A percentile compares a stretch with the other conserved stretches of the same genome.
phyloP scores from a whole-genome alignment of 2,113 vertebrate species.

The Delphinapterus leucas region DNA sequence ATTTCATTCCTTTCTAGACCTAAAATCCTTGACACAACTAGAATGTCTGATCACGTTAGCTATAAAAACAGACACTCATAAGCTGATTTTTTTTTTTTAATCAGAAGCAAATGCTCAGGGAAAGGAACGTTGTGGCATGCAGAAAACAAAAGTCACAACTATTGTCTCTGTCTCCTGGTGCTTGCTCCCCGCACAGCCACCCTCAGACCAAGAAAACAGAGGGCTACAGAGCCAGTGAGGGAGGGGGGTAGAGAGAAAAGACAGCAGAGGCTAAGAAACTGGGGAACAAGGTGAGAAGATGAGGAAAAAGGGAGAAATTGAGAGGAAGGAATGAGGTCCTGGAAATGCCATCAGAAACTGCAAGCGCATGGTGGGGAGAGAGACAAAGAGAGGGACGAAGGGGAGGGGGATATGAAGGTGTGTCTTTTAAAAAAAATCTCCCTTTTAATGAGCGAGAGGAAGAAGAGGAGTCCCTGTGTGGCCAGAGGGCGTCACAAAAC shows the following conservation, averaged over 20 bases:
- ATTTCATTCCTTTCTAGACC: background rate
- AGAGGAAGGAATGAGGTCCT: background rate
- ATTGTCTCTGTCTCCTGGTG: background rate
- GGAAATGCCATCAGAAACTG: background rate
- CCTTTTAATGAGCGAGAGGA: background rate
- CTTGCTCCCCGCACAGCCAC: background rate
- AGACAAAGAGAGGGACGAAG: background rate
- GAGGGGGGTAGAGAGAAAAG: background rate
- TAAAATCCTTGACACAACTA: background rate
- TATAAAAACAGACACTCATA: background rate
- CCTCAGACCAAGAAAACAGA: background rate
- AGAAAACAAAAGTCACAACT: background rate
- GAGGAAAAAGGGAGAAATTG: background rate
- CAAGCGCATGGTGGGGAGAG: background rate
- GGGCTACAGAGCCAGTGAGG: accelerated
- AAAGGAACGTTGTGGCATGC: background rate
- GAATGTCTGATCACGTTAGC: background rate
- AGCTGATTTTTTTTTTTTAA: background rate
- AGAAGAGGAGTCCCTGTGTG: background rate
- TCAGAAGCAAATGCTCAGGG: conserved; percentile 18
- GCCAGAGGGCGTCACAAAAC: background rate
- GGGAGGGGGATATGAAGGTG: background rate
- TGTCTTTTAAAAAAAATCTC: background rate
- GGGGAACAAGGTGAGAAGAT: background rate
- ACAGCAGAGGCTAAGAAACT: background rate